A percentile compares a stretch with the other conserved stretches of the same genome.
Conservation (phyloP, 2,797 vertebrate species). For the Lepus townsendii region DNA sequence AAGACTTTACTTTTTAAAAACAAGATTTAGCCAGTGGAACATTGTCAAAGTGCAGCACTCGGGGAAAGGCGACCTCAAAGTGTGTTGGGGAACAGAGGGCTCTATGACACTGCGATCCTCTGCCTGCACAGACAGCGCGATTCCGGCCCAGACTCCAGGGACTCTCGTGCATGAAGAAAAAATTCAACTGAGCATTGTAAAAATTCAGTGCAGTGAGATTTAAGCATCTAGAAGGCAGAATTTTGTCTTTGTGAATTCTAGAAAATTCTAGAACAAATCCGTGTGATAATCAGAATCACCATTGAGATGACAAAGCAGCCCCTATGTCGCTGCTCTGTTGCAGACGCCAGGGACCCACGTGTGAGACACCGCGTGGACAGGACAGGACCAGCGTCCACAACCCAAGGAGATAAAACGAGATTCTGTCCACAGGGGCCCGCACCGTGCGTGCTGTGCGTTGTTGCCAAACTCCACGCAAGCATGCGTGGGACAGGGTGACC, state of each 20-base stretch:
- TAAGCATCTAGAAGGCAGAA: background rate
- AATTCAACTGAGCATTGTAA: background rate
- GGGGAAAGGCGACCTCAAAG: background rate
- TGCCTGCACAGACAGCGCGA: accelerated
- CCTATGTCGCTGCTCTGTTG: too few relatives aligned
- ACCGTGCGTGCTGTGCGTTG: accelerated
- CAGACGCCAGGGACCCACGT: background rate
- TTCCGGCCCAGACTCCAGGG: background rate
- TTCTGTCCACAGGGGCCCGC: background rate
- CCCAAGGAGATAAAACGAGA: background rate
- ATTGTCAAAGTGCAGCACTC: background rate
- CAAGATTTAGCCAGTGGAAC: background rate
- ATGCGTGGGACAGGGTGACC: accelerated
- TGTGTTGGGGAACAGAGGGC: background rate
- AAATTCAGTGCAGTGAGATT: background rate
- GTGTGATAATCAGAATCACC: background rate
- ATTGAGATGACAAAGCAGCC: accelerated
- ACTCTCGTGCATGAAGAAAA: background rate
- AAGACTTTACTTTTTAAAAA: background rate
- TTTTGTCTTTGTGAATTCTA: background rate
- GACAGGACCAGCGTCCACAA: background rate
- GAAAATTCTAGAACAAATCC: background rate
- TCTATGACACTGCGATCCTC: too few relatives aligned
- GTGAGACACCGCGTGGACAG: background rate
- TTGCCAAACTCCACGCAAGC: accelerated